Percentiles rank a stretch among this genome's conserved stretches.
phyloP scores from a whole-genome alignment of 2,797 vertebrate genomes.

The Hydrolagus colliei region DNA sequence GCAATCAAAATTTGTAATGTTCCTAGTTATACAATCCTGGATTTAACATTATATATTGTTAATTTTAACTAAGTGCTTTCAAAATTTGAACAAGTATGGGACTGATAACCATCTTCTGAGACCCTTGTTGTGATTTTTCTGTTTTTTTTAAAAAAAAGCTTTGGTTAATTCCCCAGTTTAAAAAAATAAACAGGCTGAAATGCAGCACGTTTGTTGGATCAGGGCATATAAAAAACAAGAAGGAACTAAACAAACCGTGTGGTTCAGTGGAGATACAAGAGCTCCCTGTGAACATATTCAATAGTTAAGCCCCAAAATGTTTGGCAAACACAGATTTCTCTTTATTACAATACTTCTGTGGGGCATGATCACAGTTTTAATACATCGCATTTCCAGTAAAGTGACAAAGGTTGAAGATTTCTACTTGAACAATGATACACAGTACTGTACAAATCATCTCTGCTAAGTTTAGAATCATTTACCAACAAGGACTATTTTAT shows the following conservation, averaged over 20 bases:
- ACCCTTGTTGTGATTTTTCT: conserved; percentile 8
- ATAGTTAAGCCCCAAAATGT: not conserved
- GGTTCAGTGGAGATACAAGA: not conserved
- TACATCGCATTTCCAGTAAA: not conserved
- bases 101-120: not conserved
- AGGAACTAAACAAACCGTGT: not conserved
- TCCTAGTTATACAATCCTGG: not conserved
- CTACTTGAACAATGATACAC: not conserved
- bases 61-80: conserved; percentile 30
- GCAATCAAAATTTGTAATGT: not conserved
- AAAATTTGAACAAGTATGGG: not conserved
- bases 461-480: not conserved
- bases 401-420: not conserved
- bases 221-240: not conserved
- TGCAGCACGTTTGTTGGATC: not conserved
- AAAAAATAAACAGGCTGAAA: conserved; percentile 1
- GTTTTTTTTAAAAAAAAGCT: not conserved
- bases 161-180: not conserved
- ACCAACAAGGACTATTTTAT: not conserved
- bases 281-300: not conserved
- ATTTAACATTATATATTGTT: conserved; percentile 16
- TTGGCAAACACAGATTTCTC: not conserved
- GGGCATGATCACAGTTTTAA: not conserved
- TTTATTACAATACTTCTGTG: not conserved
- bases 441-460: not conserved